Base-by-base conservation (phyloP, 2,797 vertebrate genomes). In the Loris lydekkerianus region DNA sequence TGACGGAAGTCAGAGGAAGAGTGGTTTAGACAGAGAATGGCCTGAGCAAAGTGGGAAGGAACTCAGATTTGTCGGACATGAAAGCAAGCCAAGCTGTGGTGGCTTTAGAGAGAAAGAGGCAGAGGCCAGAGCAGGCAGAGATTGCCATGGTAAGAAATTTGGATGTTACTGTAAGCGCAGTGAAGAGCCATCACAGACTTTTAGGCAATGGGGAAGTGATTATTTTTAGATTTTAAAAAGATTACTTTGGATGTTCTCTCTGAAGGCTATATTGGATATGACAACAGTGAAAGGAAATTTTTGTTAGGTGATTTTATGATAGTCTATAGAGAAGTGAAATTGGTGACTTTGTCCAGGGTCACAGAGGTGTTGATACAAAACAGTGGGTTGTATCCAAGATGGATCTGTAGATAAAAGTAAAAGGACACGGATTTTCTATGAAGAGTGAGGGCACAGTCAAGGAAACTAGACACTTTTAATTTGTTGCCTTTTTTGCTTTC, bases 241-340 rank as follows among this genome's bases (percentile, higher is more conserved):
- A 37, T 31, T 67, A 75, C 34, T 88, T 86, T 91, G 72, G 34
- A 72, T 90, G 86, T 46, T 92, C 43, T 15, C 34, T 87, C 25
- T 88, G 83, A 43, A 95, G 77, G 87, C 70, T 80, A 43, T 78
- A 80, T 40, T 95, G 34, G 73, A 90, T 37, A 92, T 43, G n/a
- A 87, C 10, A 70, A 67, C 10, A 63, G 58, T 65, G 15, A 72
- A 86, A 77, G 63, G 40, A 82, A 31, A 86, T 78, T 78, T 73
- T 91, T 89, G 29, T 53, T 23, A 94, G 27, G 53, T 60, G 31
- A 53, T 88, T 94, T 77, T 56, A 76, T 9, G 31, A 14, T 4
- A 81, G 34, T 77, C 37, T 86, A 73, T 56, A 81, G 56, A 89
- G 91, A 40, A 40, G 40, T 60, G 20, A 34, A 90, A 85, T 37